Conservation (phyloP, 2,113 vertebrate species). For the human (Homo sapiens) region DNA sequence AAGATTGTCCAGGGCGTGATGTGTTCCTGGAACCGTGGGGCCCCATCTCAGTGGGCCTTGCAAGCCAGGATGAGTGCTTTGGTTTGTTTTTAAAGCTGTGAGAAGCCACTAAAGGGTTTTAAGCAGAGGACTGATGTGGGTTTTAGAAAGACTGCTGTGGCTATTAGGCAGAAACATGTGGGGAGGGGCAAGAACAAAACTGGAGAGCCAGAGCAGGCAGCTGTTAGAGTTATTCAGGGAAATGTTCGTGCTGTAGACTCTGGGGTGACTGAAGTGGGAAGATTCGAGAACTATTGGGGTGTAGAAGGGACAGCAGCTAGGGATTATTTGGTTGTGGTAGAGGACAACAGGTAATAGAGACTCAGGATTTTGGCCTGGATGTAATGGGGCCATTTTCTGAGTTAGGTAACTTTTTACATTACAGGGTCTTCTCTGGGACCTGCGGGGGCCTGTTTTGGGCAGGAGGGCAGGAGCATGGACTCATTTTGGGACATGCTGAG, state of each 20-base stretch:
- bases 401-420: neutral
- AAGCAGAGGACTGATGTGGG: neutral
- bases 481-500: neutral
- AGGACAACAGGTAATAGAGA: neutral
- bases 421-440: too few species aligned
- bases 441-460: accelerated
- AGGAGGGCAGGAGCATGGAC: neutral
- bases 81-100: neutral
- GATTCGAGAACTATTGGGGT: neutral
- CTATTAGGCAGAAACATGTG: neutral
- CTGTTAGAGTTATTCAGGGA: too few species aligned
- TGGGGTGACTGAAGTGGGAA: neutral
- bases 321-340: neutral
- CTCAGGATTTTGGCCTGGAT: neutral
- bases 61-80: neutral
- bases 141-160: neutral
- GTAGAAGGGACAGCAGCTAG: neutral
- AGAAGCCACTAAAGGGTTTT: neutral
- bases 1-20: neutral
- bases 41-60: neutral
- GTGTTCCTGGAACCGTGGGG: neutral
- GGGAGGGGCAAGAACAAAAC: neutral
- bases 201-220: neutral
- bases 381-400: neutral
- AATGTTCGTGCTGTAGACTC: neutral